Base-by-base conservation (phyloP, 92 coral and sea anemone species). In the Porites lobata region DNA sequence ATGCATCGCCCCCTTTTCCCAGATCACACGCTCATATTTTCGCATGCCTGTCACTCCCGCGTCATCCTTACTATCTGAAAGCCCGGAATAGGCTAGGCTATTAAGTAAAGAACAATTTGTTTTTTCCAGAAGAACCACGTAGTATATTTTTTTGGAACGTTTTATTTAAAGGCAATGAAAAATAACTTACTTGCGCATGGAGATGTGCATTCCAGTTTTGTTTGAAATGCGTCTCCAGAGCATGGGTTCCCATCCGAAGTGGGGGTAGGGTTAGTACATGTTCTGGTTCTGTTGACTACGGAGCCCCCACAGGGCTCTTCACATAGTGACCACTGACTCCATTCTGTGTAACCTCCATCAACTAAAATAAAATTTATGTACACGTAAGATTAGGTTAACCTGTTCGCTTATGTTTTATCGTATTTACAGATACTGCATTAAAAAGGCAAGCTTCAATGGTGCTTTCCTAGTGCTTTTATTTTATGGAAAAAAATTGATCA, bases 261-360 rank as follows among this genome's bases (percentile, higher is more conserved):
- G 66, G 96, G 99, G 65, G 53, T 87, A 38, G 98, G 99, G 70
- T 96, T 96, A 47, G 82, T 84, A 75, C 99, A 96, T 8, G 89
- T 63, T 84, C 99, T 90, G 22, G 92, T 90, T 54, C 99, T 94
- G 90, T 93, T 96, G 51, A 96, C 96, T 62, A 85, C 84, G 81
- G 99, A 93, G 2, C 99, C 99, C 82, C 99, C 98, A 68, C 99
- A 96, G 22, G 96, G 96, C 76, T 93, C 95, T 13, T 93, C 98
- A 85, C 99, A 96, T 50, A 88, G 96, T 14, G 96, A 92, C 99
- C 99, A 96, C 77, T 96, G 99, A 77, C 96, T 90, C 99, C 98
- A 96, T 78, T 96, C 99, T 1, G 96, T 85, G 90, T 88, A 96
- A 43, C 96, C 96, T 17, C 99, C 99, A 75, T 91, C 92, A 61